Conservation (phyloP, 2,113 vertebrate species). For the Dasyurus viverrinus region DNA sequence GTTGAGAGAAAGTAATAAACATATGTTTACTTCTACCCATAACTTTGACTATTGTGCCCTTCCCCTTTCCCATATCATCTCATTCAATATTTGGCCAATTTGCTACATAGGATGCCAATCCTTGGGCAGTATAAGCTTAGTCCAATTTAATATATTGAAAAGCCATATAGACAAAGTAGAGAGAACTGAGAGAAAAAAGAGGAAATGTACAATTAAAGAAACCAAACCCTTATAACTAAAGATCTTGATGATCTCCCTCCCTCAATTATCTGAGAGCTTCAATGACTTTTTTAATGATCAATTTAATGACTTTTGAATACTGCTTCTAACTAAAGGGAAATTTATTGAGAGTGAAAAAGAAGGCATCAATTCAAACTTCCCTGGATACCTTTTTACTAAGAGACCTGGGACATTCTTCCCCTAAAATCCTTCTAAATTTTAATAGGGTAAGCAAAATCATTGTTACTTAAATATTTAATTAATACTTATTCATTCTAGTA, state of each 20-base stretch:
- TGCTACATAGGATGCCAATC: not conserved
- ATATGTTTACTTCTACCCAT: not conserved
- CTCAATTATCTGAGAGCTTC: not conserved
- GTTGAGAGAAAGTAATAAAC: not conserved
- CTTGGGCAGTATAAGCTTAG: not conserved
- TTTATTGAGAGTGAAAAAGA: constrained; percentile 28
- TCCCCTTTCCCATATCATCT: not conserved
- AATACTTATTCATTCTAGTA: not conserved
- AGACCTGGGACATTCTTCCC: not conserved
- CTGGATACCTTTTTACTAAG: not conserved
- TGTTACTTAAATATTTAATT: not conserved
- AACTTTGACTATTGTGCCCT: not conserved
- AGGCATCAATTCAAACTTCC: not conserved
- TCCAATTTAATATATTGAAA: not conserved
- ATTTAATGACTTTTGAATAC: not conserved
- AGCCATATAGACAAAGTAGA: not conserved
- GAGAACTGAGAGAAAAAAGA: not conserved
- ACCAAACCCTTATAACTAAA: not conserved
- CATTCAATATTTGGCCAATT: not conserved
- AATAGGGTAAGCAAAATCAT: not conserved
- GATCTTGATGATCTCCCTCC: not conserved
- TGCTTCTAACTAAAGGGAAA: not conserved
- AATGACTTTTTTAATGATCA: not conserved
- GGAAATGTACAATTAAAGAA: not conserved
- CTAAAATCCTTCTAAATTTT: not conserved